A percentile compares a stretch with the other conserved stretches of the same genome.
phyloP scores from a whole-genome alignment of 2,113 vertebrate genomes.

The Gallinago undulata region DNA sequence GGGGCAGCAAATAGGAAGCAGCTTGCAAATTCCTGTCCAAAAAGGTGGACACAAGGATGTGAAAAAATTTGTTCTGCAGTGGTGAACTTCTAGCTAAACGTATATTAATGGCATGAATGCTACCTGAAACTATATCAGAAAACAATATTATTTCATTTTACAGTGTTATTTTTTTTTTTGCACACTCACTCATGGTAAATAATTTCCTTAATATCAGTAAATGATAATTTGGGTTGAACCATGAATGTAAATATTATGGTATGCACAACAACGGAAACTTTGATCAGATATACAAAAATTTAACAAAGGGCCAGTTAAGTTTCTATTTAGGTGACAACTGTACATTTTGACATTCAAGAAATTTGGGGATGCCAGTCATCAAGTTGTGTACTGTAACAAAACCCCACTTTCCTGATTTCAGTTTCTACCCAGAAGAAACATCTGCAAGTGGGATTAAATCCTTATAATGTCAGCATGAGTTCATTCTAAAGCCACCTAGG shows the following conservation, averaged over 20 bases:
- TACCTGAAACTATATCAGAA: not conserved
- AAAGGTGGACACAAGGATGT: not conserved
- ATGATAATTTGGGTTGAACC: not conserved
- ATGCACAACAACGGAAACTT: not conserved
- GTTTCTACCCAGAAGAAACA: not conserved
- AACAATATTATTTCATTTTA: not conserved
- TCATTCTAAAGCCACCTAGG: not conserved
- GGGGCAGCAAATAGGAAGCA: not conserved
- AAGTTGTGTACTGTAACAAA: not conserved
- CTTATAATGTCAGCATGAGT: not conserved
- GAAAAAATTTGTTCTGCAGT: not conserved
- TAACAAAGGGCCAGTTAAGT: not conserved
- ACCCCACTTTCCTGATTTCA: not conserved
- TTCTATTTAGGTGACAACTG: not conserved
- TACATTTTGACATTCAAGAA: not conserved
- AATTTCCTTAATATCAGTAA: not conserved
- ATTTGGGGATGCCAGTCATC: fast-evolving
- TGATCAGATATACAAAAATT: not conserved
- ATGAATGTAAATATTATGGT: not conserved
- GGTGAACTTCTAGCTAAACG: not conserved
- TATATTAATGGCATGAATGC: not conserved
- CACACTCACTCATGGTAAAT: not conserved
- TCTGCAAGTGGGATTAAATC: not conserved
- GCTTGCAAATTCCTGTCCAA: not conserved
- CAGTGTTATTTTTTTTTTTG: not conserved